Evolutionary conservation across 2,888 invertebrate genomes (phyloP).

Genomic region (Colostygia pectinataria): DNA sequence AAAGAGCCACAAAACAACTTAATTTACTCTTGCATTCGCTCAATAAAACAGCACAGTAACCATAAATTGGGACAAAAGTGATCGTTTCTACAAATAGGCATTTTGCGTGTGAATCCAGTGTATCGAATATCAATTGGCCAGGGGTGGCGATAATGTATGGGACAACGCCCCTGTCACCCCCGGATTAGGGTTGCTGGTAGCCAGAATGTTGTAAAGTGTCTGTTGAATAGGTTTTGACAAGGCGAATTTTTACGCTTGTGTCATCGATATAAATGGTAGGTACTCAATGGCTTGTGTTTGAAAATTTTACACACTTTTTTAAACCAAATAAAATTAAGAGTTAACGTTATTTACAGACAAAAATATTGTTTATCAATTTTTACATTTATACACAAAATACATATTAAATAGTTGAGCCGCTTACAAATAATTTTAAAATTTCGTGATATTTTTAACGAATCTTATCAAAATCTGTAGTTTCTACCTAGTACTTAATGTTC

Average conservation of each 20-base stretch:
- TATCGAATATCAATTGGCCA: constrained; percentile 77
- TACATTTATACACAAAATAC: too few species aligned
- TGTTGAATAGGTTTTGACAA: constrained; percentile 22
- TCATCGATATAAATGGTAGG: too few species aligned
- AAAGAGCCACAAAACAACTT: constrained; percentile 42
- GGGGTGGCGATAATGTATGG: constrained; percentile 54
- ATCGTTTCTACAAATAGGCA: constrained; percentile 69
- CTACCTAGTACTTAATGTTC: too few species aligned
- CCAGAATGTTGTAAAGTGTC: constrained; percentile 13
- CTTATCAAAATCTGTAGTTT: too few species aligned
- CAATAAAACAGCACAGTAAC: constrained; percentile 60
- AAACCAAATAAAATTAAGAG: too few species aligned
- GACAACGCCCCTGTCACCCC: constrained; percentile 43
- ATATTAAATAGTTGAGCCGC: too few species aligned
- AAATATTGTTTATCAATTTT: too few species aligned
- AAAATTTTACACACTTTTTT: not conserved
- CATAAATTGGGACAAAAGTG: constrained; percentile 59
- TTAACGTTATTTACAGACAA: too few species aligned
- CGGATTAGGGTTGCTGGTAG: constrained; percentile 13
- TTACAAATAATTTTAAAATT: too few species aligned
- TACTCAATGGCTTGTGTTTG: not conserved
- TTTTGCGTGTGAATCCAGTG: constrained; percentile 75
- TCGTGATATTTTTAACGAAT: too few species aligned
- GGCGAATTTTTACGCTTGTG: constrained; percentile 9
- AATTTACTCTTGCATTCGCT: constrained; percentile 57